A percentile compares a stretch with the other conserved stretches of the same genome.
These are phyloP conservation scores for Ptychadena robeensis DNA, from an alignment of 2,797 vertebrate genomes.

Conservation along the genomic window DNA sequence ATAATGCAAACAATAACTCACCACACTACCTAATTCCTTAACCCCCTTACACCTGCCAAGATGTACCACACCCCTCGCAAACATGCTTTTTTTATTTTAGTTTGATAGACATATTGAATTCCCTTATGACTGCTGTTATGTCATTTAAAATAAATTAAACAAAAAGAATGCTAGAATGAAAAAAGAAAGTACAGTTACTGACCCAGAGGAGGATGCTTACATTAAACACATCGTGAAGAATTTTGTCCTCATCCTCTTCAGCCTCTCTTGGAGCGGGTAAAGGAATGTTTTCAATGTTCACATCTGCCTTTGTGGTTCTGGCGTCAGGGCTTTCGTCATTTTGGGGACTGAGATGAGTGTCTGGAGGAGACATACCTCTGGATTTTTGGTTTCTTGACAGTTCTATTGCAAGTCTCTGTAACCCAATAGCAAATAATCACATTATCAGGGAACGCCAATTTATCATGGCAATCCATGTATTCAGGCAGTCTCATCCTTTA, in stretches of 20 bases:
- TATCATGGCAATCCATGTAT: no score
- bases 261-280: conserved; percentile 78
- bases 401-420: conserved; percentile 91
- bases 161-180: neutral
- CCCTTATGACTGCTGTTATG: no score
- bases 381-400: conserved; percentile 92
- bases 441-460: conserved; percentile 54
- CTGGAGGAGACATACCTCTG: conserved; percentile 89
- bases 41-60: no score
- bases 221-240: conserved; percentile 90
- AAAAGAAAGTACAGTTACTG: neutral
- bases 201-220: conserved; percentile 74
- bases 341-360: conserved; percentile 83
- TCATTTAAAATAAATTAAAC: no score
- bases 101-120: no score
- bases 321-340: conserved; percentile 76
- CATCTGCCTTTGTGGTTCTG: conserved; percentile 77
- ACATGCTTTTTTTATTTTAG: no score
- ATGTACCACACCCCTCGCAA: no score
- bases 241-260: conserved; percentile 76
- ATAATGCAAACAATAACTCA: no score
- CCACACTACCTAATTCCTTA: no score
- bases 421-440: conserved; percentile 1
- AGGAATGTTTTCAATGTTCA: conserved; percentile 77
- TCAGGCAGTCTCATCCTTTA: no score